These are phyloP conservation scores for Dysmachus trigonus DNA, from an alignment of 2,888 invertebrate species.

Conservation along the genomic window DNA sequence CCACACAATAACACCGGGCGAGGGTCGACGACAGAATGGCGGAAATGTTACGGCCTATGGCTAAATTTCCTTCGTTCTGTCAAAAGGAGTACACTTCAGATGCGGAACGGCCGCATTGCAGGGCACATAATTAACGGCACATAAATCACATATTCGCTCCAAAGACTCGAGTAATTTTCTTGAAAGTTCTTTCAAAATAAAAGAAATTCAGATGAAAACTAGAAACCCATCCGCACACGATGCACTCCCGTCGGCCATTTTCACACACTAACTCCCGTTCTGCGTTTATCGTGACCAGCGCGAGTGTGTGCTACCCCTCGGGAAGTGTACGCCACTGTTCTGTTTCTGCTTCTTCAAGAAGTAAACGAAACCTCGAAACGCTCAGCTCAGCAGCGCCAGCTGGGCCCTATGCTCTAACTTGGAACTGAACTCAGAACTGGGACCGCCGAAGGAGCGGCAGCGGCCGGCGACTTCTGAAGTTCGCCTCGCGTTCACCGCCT, in stretches of 20 bases:
- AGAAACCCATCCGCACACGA: neutral
- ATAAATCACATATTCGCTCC: neutral
- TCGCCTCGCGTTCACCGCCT: neutral
- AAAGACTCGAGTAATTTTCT: neutral
- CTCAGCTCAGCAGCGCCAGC: neutral
- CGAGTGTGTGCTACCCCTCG: slow-evolving; percentile 20
- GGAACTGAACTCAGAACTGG: neutral
- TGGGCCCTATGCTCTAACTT: slow-evolving; percentile 1
- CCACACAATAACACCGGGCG: neutral
- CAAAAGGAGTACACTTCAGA: neutral
- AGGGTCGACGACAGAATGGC: neutral
- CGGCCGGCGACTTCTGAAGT: neutral
- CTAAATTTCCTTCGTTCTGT: neutral
- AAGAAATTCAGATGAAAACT: slow-evolving; percentile 12
- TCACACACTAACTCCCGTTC: slow-evolving; percentile 32
- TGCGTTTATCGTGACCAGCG: neutral
- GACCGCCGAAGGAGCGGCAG: slow-evolving; percentile 2
- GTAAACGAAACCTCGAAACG: too few species aligned
- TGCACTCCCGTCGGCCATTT: slow-evolving; percentile 39
- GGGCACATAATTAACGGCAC: neutral
- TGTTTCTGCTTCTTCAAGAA: neutral
- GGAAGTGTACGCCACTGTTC: neutral
- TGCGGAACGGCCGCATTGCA: neutral
- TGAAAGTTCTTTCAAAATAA: neutral
- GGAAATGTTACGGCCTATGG: neutral